Conservation (phyloP, 2,797 vertebrate genomes). For the Semotilus atromaculatus region DNA sequence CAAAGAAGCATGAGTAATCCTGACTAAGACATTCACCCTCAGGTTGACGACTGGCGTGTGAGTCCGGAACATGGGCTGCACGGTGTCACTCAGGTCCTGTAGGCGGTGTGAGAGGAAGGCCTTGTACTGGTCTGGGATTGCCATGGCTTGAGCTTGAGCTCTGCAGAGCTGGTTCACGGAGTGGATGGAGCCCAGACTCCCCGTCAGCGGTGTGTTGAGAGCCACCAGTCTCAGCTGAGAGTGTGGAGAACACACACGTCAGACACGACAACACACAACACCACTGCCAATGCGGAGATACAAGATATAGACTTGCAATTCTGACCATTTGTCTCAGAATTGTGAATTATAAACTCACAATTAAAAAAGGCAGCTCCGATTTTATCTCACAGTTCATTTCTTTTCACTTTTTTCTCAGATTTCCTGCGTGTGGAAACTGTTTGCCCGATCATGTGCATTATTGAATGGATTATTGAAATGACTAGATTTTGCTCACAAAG, state of each 20-base stretch:
- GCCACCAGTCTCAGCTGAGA: conserved; percentile 90
- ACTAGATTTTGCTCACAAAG: neutral
- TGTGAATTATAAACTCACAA: too few relatives aligned
- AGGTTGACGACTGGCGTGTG: conserved; percentile 85
- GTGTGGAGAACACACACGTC: neutral
- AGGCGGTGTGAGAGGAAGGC: conserved; percentile 90
- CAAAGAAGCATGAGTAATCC: neutral
- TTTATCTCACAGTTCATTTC: too few relatives aligned
- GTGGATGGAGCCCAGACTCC: conserved; percentile 81
- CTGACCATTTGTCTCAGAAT: neutral
- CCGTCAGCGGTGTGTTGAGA: conserved; percentile 88
- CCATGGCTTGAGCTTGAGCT: conserved; percentile 89
- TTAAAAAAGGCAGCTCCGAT: too few relatives aligned
- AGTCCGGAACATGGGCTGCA: conserved; percentile 70
- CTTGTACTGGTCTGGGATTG: conserved; percentile 85
- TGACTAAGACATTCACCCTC: conserved; percentile 77
- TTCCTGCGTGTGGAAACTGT: too few relatives aligned
- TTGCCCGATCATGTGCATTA: neutral
- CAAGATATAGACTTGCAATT: too few relatives aligned
- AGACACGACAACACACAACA: too few relatives aligned
- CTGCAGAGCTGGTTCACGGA: conserved; percentile 88
- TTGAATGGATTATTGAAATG: neutral
- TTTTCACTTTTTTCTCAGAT: neutral
- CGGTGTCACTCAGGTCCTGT: conserved; percentile 75
- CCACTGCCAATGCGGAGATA: too few relatives aligned